These are phyloP conservation scores for Plagodis dolabraria DNA, from an alignment of 2,888 invertebrate species.

Conservation along the genomic window DNA sequence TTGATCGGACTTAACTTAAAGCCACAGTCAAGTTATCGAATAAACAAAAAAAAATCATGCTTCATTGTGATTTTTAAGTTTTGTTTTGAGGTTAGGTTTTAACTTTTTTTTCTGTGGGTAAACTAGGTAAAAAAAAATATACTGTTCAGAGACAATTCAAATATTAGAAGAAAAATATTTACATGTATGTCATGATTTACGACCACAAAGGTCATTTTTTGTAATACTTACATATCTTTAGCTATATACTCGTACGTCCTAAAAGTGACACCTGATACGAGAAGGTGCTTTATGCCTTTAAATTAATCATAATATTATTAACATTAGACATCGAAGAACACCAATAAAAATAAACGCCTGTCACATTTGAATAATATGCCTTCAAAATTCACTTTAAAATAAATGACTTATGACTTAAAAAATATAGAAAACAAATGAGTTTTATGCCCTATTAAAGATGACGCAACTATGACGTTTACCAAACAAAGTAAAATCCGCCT, in stretches of 20 bases:
- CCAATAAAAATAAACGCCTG: conserved; percentile 18
- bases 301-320: conserved; percentile 18
- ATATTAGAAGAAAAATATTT: too few relatives aligned
- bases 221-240: not conserved
- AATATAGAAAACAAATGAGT: conserved; percentile 34
- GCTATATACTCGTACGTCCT: conserved; percentile 1
- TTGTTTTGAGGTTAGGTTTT: too few relatives aligned
- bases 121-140: too few relatives aligned
- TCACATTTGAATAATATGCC: conserved; percentile 25
- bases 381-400: conserved; percentile 23
- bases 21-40: too few relatives aligned
- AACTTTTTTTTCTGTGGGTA: too few relatives aligned
- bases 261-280: conserved; percentile 12
- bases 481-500: conserved; percentile 63
- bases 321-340: conserved; percentile 10
- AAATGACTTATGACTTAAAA: conserved; percentile 15
- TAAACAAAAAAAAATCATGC: too few relatives aligned
- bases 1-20: too few relatives aligned
- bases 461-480: conserved; percentile 54
- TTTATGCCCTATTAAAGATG: conserved; percentile 55
- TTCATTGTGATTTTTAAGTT: too few relatives aligned
- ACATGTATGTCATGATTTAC: too few relatives aligned
- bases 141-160: too few relatives aligned
- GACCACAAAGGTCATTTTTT: not conserved
- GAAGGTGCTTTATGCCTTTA: conserved; percentile 12